Evolutionary conservation across 2,797 vertebrate species (phyloP), one percentile per base, ranked within the genome.

Genomic region (Micromesistius poutassou): DNA sequence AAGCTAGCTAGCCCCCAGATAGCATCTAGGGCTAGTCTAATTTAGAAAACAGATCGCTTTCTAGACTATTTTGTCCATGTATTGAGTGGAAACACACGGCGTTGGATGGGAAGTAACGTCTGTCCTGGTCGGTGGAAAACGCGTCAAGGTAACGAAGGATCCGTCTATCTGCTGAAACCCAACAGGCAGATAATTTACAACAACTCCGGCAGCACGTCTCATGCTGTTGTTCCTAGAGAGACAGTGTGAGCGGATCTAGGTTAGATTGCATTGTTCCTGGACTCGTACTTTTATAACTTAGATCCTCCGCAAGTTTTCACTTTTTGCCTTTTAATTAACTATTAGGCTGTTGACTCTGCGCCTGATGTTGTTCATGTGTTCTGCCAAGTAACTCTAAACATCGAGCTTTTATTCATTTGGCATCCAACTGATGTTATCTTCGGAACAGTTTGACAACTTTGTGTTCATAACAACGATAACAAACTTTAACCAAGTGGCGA

Each of bases 1-100:
- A 77, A 84, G 83, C 85, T 86, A 84, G 80, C 83, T 4, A n/a
- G 22, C 55, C 25, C 62, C 62, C 62, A 28, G 62, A 68, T 25
- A 68, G 62, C 62, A 68, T 62, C 55, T 4, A n/a, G 55, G 55
- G 55, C 55, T n/a, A 62, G 55, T 22, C 55, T 62, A n/a, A n/a
- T 42, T 42, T 16, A 16, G 13, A 42, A 13, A 42, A 42, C 14
- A 42, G 40, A 13, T 14, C 40, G 40, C 40, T 42, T 42, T 42
- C 12, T 42, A 42, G 40, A 42, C 40, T 42, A 42, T 16, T 42
- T 42, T 2, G 46, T 50, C 46, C 16, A 50, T 50, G 46, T 50
- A 50, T 50, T 50, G 19, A 22, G 16, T 50, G 46, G 5, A 22
- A 22, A 22, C 3, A 22, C 46, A 19, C 46, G 46, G 19, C 46